Base-by-base conservation (phyloP, 2,888 invertebrate genomes). In the Synanthedon myopaeformis region DNA sequence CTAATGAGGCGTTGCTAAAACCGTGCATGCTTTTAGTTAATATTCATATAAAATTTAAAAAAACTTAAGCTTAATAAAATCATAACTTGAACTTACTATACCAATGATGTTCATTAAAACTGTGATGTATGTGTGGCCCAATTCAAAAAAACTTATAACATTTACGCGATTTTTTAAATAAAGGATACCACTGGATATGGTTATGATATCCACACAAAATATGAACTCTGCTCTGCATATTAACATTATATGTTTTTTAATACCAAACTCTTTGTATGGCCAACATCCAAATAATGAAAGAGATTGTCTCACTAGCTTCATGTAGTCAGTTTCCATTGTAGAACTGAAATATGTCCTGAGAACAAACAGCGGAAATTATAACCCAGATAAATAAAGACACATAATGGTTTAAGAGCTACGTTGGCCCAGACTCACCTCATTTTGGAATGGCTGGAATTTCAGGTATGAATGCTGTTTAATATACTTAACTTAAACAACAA, bases 81-180 rank as follows among this genome's bases (percentile, higher is more conserved):
- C 35, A 10, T 0, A 35, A 35, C 35, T 10, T 45, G 2, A 49
- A 57, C 59, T 58, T 54, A 62, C 62, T 4, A 55, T 28, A 28
- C 57, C 54, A 8, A 57, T 42, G 3, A 48, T 19, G 51, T 56
- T 58, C 52, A 61, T 57, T 19, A 58, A 53, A 3, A 56, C 54
- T 1, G 61, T 62, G 11, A 61, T 57, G 23, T 59, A 61, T 2
- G 58, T 57, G 4, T 56, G 56, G 28, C 59, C 58, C 49, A 61
- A 41, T 50, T 56, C 52, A 6, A 56, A 55, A 45, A 61, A 59
- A 17, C 49, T 49, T 17, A 49, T 4, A 5, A 14, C 49, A 10
- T 23, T 23, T 12, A 49, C 17, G 12, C 17, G 17, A 23, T 49
- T 49, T 23, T 49, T 49, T 17, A 49, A 10, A 17, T 49, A 49